These are phyloP conservation scores for Heliocidaris erythrogramma DNA, from an alignment of 35 echinoderm and acorn worm genomes.

Conservation along the genomic window DNA sequence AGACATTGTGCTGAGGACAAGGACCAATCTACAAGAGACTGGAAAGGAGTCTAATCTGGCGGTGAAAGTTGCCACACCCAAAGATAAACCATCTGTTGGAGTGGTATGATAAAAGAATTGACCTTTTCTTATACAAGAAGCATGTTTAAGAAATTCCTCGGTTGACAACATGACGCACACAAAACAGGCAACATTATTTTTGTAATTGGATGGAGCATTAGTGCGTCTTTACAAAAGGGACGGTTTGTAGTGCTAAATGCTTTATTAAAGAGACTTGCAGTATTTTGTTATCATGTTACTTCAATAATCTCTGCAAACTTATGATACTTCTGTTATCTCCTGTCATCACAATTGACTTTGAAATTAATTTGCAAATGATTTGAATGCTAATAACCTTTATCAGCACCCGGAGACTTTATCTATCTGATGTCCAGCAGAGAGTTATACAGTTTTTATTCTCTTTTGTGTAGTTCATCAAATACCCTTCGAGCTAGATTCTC, in stretches of 20 bases:
- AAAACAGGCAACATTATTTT: too few relatives aligned
- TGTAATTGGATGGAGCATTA: too few relatives aligned
- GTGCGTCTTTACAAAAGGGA: background rate
- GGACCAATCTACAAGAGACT: constrained; percentile 12
- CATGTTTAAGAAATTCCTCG: too few relatives aligned
- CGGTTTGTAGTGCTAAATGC: background rate
- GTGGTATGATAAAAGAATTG: background rate
- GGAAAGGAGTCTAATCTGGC: background rate
- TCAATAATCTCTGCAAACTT: background rate
- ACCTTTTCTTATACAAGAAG: too few relatives aligned
- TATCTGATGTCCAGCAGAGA: background rate
- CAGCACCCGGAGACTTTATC: background rate
- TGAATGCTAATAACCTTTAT: background rate
- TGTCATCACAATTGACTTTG: background rate
- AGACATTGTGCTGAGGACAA: background rate
- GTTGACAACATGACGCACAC: too few relatives aligned
- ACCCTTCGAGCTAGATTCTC: too few relatives aligned
- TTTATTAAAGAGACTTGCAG: background rate
- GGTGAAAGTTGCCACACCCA: background rate
- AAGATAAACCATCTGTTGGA: background rate
- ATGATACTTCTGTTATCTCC: too few relatives aligned
- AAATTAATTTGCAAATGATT: background rate
- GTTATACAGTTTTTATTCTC: background rate
- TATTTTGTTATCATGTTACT: background rate
- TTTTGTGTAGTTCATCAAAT: too few relatives aligned